Conservation (phyloP, 2,797 vertebrate genomes). For the Euthynnus affinis region DNA sequence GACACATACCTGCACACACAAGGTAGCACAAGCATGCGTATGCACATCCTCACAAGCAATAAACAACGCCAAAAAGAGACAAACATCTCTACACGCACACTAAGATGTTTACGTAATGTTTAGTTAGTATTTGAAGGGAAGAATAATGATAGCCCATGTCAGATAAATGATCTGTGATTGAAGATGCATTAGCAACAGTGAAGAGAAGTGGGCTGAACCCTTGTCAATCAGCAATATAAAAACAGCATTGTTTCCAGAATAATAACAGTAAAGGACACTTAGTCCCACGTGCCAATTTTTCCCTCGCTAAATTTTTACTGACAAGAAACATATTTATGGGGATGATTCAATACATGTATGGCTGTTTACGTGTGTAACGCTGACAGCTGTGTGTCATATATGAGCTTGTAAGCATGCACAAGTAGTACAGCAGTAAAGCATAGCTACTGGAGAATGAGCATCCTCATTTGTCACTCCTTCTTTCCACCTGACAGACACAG, state of each 20-base stretch:
- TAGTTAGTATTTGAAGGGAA: conserved; percentile 37
- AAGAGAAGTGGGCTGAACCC: conserved; percentile 43
- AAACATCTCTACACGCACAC: conserved; percentile 21
- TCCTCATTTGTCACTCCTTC: conserved; percentile 74
- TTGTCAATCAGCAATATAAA: conserved; percentile 64
- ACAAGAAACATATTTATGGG: conserved; percentile 54
- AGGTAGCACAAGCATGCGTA: neutral
- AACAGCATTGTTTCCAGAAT: conserved; percentile 57
- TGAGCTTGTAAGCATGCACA: conserved; percentile 14
- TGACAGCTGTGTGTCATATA: conserved; percentile 31
- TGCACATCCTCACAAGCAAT: conserved; percentile 26
- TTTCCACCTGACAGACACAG: conserved; percentile 72
- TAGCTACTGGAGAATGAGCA: conserved; percentile 63
- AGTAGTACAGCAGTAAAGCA: conserved; percentile 35
- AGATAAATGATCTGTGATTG: conserved; percentile 58
- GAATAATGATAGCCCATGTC: conserved; percentile 54
- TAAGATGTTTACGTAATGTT: conserved; percentile 56
- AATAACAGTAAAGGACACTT: conserved; percentile 64
- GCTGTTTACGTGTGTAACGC: conserved; percentile 14
- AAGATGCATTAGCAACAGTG: conserved; percentile 59
- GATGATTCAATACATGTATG: conserved; percentile 33
- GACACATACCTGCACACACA: conserved; percentile 45
- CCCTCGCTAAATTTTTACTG: conserved; percentile 56
- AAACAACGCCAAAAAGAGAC: conserved; percentile 29
- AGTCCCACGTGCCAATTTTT: conserved; percentile 49